Conservation (phyloP, 2,113 vertebrate genomes). For the Hyperopisus bebe region DNA sequence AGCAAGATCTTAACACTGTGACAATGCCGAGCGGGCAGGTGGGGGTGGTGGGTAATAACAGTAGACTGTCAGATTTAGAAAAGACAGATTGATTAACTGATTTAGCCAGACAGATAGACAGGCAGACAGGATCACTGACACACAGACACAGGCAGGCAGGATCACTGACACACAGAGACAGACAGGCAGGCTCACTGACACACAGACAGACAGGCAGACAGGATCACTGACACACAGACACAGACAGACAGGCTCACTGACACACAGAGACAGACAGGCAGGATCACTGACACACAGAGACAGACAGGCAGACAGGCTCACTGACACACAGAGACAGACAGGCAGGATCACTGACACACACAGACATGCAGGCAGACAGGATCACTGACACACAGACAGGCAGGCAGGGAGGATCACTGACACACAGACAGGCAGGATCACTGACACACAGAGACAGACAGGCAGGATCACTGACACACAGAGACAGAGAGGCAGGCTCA, state of each 20-base stretch:
- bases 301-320: background rate
- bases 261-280: background rate
- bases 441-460: background rate
- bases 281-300: background rate
- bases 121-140: background rate
- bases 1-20: conserved; percentile 26
- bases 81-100: background rate
- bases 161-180: too few species aligned
- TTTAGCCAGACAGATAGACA: background rate
- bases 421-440: background rate
- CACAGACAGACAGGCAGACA: background rate
- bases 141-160: too few species aligned
- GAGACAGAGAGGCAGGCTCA: background rate
- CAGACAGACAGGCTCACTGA: background rate
- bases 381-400: background rate
- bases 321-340: background rate
- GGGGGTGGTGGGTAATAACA: background rate
- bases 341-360: background rate
- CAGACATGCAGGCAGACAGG: background rate
- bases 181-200: background rate
- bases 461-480: background rate
- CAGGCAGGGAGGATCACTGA: background rate
- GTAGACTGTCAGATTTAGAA: background rate
- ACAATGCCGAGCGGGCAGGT: background rate
- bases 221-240: background rate